A percentile compares a stretch with the other conserved stretches of the same genome.
These are phyloP conservation scores for Fistularia commersonii DNA, from an alignment of 2,797 vertebrate genomes.

Conservation along the genomic window DNA sequence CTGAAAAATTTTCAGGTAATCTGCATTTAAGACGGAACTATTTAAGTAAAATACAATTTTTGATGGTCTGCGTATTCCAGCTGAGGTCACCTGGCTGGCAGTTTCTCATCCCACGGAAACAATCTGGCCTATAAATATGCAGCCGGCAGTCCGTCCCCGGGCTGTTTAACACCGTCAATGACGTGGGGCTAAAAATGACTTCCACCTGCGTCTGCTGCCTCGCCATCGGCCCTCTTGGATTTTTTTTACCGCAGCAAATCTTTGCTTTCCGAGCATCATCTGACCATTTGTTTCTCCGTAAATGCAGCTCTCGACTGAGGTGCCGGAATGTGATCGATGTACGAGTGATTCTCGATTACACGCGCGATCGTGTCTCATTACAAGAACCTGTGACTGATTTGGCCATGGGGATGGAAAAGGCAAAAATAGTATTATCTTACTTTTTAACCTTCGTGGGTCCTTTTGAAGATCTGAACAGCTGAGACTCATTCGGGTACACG, in stretches of 20 bases:
- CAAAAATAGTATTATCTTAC: no score
- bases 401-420: no score
- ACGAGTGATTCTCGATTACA: no score
- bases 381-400: no score
- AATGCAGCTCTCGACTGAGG: conserved; percentile 11
- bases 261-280: conserved; percentile 20
- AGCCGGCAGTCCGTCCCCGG: conserved; percentile 22
- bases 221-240: conserved; percentile 6
- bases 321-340: no score
- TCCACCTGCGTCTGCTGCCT: conserved; percentile 34
- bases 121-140: conserved; percentile 36
- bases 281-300: conserved; percentile 12
- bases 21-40: conserved; percentile 1
- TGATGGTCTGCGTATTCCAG: neutral
- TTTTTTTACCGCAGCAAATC: conserved; percentile 24
- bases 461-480: no score
- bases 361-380: no score
- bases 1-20: neutral
- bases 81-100: conserved; percentile 7
- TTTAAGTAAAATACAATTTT: neutral
- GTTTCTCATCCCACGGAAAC: conserved; percentile 35
- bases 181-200: conserved; percentile 48
- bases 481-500: no score
- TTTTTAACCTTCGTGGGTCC: no score
- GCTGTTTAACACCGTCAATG: conserved; percentile 23